Base-by-base conservation (phyloP, 2,888 invertebrate genomes). In the Elegia similella region DNA sequence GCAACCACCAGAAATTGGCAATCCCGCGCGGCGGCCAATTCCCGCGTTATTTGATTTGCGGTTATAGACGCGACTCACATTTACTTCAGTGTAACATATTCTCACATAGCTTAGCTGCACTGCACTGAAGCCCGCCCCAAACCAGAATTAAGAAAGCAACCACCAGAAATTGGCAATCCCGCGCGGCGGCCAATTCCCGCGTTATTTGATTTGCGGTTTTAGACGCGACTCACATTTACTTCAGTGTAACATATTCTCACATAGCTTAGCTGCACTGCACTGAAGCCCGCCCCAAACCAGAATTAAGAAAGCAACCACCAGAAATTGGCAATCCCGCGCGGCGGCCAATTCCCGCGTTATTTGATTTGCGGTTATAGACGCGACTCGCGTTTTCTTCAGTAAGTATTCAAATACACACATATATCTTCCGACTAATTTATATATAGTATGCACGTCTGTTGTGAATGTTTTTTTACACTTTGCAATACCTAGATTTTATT, bases 301-400 rank as follows among this genome's bases (percentile, higher is more conserved):
- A 78, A 76, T 78, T 75, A 64, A 56, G 58, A 65, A 59, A 68
- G 68, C 60, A 62, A 68, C 70, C 47, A 60, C 66, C 67, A 75
- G 74, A 76, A 78, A 84, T 84, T 83, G 83, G 62, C 83, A 84
- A 84, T 84, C 78, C 69, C 63, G 62, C 68, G 69, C 67, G 67
- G 75, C 73, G 69, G 80, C 78, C 80, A 79, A 77, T 23, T 80
- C 65, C 67, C 64, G 56, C 64, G 62, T 59, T n/a, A 67, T 75
- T 72, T 65, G 68, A 72, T 75, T 68, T 61, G 61, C 54, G 50
- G 23, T 12, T 32, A 32, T 43, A 42, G 42, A 48, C 42, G 43
- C 42, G 44, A 16, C 13, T 29, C 53, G 58, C 52, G 47, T 17
- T 30, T n/a, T 50, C 12, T 13, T 47, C 23, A 23, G 17, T 42